These are phyloP conservation scores for Philaethria dido DNA, from an alignment of 2,888 invertebrate genomes.

Conservation along the genomic window DNA sequence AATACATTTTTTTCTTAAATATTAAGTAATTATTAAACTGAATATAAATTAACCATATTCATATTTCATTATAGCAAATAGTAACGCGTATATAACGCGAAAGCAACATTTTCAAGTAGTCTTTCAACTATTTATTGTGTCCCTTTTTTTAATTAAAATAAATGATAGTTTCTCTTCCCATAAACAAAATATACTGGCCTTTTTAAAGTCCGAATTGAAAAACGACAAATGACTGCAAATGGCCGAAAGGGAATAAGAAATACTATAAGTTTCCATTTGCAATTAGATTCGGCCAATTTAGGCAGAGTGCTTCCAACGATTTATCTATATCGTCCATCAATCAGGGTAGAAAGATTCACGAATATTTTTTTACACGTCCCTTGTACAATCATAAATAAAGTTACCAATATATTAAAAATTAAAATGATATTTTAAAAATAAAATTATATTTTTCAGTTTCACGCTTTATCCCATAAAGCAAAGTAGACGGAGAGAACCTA, in stretches of 20 bases:
- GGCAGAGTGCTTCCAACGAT: conserved; percentile 63
- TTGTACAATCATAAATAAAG: background rate
- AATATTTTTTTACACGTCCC: conserved; percentile 9
- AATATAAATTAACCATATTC: no score
- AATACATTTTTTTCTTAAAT: no score
- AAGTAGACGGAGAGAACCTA: no score
- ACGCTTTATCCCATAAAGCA: no score
- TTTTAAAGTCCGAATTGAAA: background rate
- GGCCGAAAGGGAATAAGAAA: conserved; percentile 46
- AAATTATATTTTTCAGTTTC: no score
- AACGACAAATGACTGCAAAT: background rate
- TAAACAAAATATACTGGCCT: background rate
- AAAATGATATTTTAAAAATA: no score
- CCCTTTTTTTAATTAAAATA: background rate
- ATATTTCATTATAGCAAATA: no score
- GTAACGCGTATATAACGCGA: no score
- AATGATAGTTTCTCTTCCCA: background rate
- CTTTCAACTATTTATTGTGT: no score
- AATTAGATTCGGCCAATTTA: conserved; percentile 60
- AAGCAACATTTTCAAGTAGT: no score
- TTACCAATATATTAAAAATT: no score
- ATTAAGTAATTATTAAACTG: no score
- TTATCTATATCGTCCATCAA: conserved; percentile 69
- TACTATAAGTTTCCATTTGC: conserved; percentile 65
- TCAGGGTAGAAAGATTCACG: conserved; percentile 47